These are phyloP conservation scores for Anastrepha obliqua DNA, from an alignment of 1,140 invertebrate species.

Conservation along the genomic window DNA sequence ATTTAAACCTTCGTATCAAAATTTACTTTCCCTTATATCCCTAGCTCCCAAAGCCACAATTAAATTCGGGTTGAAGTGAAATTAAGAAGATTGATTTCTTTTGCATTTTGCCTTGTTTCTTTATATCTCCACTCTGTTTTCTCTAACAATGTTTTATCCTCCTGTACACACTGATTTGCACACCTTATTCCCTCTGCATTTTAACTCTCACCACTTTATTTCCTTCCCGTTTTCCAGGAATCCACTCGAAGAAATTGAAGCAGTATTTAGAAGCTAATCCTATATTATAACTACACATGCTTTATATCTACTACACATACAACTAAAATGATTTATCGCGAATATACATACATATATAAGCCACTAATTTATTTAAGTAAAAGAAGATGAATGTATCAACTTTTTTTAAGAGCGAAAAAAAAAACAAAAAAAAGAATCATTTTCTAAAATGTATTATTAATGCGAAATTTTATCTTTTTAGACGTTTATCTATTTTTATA, in stretches of 20 bases:
- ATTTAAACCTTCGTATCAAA: not conserved
- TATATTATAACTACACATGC: slow-evolving; percentile 4
- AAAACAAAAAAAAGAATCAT: slow-evolving; percentile 9
- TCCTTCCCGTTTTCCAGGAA: slow-evolving; percentile 66
- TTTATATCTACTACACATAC: slow-evolving; percentile 45
- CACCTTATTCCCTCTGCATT: slow-evolving; percentile 38
- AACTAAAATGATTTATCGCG: slow-evolving; percentile 22
- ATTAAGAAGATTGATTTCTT: not conserved
- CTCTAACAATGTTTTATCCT: not conserved
- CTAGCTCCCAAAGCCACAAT: slow-evolving; percentile 12
- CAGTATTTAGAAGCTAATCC: slow-evolving; percentile 73
- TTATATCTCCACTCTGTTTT: not conserved
- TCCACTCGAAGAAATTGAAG: slow-evolving; percentile 74
- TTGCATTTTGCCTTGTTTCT: not conserved
- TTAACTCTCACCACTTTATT: slow-evolving; percentile 48
- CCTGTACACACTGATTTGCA: slow-evolving; percentile 47
- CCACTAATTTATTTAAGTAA: slow-evolving; percentile 24
- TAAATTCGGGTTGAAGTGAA: slow-evolving; percentile 21
- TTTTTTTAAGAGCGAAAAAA: slow-evolving; percentile 32
- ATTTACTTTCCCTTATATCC: not conserved
- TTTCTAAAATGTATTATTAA: slow-evolving; percentile 19
- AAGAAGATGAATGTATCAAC: not conserved
- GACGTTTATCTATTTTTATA: slow-evolving; percentile 44
- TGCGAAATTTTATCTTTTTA: slow-evolving; percentile 46
- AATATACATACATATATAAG: slow-evolving; percentile 11